A percentile compares a stretch with the other conserved stretches of the same genome.
phyloP scores from a whole-genome alignment of 1,140 invertebrate genomes.

The Cephus cinctus region DNA sequence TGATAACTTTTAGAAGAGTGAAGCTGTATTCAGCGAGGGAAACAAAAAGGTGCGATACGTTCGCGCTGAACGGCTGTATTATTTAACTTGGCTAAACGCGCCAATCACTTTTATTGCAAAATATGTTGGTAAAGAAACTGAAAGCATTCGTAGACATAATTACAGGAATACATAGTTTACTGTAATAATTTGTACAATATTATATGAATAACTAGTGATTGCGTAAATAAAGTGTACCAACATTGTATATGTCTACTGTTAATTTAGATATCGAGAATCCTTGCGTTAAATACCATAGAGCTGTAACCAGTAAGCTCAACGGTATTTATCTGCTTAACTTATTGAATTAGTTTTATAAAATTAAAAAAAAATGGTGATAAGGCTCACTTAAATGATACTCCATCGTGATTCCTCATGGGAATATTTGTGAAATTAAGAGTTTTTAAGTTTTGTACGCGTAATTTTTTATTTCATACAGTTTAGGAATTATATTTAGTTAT shows the following conservation, averaged over 20 bases:
- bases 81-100: constrained; percentile 44
- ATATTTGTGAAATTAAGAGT: no score
- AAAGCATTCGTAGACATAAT: constrained; percentile 51
- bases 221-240: constrained; percentile 56
- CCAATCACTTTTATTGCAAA: constrained; percentile 41
- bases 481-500: not conserved
- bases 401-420: no score
- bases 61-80: constrained; percentile 45
- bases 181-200: constrained; percentile 58
- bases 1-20: constrained; percentile 45
- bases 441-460: not conserved
- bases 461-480: constrained; percentile 6
- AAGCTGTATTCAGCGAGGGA: constrained; percentile 23
- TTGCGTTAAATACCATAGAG: no score
- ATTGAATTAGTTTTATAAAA: no score
- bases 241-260: constrained; percentile 41
- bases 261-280: not conserved
- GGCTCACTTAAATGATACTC: no score
- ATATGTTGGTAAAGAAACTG: constrained; percentile 48
- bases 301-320: no score
- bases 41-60: constrained; percentile 31
- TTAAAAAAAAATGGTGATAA: no score
- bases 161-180: constrained; percentile 53
- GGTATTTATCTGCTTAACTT: no score
- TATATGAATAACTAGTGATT: constrained; percentile 48